Evolutionary conservation across 2,113 vertebrate species (phyloP), one percentile per base, ranked within the genome.

Genomic region (Dinomys branickii): DNA sequence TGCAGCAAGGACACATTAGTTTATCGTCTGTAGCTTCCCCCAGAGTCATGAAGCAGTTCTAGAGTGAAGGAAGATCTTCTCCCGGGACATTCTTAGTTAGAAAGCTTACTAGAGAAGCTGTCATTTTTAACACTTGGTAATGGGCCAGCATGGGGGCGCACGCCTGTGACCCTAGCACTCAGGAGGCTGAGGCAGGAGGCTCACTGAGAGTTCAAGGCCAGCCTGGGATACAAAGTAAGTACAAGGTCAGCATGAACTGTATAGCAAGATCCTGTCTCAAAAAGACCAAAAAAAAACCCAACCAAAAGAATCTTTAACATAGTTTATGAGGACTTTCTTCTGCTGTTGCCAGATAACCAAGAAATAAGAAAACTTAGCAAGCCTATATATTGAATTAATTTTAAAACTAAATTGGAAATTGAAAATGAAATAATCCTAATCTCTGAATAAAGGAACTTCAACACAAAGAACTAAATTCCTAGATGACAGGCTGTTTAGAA

Each of bases 311-410:
- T 59, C 73, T 3, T 91, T 84, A 85, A 38, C 0, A 7, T 63
- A 73, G 24, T 94, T 97, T 94, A 90, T 90, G 94, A 61, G 63
- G 28, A 26, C 87, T 94, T 65, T 30, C 87, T 96, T 28, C 0
- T 83, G 69, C 47, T 86, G 10, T 65, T 97, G 78, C 19, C 88
- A 97, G 80, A 91, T 88, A 84, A 75, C 26, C 0, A 44, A 96
- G 67, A 96, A 69, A 97, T 56, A 88, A 88, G 26, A 96, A 52
- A 94, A 73, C 41, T 82, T 17, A 97, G 87, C 28, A 13, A 59
- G 35, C 41, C 88, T 82, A 83, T 56, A 90, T 86, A 44, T 2
- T 92, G 54, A 91, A 90, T 24, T 58, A 58, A 58, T 20, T 58
- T 58, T 58, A 4, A 58, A 58, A 20, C 20, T 58, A 58, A 58